These are phyloP conservation scores for Hydrozoanthus tunicans DNA, from an alignment of 64 coral and sea anemone genomes.

Conservation along the genomic window DNA sequence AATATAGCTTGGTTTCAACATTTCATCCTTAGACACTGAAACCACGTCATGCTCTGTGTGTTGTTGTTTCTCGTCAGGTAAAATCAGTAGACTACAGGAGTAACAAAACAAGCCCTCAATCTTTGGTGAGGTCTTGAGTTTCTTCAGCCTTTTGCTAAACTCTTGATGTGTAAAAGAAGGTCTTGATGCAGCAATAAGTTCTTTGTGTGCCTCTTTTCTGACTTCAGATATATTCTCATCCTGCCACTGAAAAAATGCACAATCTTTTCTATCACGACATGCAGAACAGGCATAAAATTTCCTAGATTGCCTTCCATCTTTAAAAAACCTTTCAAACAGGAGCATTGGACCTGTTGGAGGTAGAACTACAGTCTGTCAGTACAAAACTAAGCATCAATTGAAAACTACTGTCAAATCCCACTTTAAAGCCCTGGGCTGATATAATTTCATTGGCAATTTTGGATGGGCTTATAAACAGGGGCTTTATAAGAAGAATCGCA, in stretches of 20 bases:
- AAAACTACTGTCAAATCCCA: too few species aligned
- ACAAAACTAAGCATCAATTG: neutral
- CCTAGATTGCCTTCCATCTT: constrained; percentile 57
- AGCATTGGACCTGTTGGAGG: constrained; percentile 83
- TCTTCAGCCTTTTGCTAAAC: constrained; percentile 40
- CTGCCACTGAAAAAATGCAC: constrained; percentile 97
- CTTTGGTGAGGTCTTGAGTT: constrained; percentile 2
- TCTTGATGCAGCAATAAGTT: constrained; percentile 69
- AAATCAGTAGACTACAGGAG: constrained; percentile 68
- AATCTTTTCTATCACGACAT: constrained; percentile 84
- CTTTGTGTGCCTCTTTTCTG: constrained; percentile 74
- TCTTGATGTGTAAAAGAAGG: constrained; percentile 28
- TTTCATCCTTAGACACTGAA: constrained; percentile 24
- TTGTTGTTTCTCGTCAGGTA: constrained; percentile 14
- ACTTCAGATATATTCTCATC: constrained; percentile 75
- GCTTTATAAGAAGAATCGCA: too few species aligned
- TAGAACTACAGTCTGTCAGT: neutral
- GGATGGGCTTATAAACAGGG: too few species aligned
- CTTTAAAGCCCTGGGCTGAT: too few species aligned
- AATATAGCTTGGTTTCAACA: constrained; percentile 80
- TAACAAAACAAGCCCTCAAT: constrained; percentile 74
- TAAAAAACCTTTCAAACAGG: constrained; percentile 94
- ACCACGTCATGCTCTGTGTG: constrained; percentile 65
- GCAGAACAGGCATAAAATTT: constrained; percentile 95
- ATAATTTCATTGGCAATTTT: too few species aligned